A percentile compares a stretch with the other conserved stretches of the same genome.
Evolutionary conservation across 2,113 vertebrate species (phyloP).

Genomic region (Mustelus asterias): DNA sequence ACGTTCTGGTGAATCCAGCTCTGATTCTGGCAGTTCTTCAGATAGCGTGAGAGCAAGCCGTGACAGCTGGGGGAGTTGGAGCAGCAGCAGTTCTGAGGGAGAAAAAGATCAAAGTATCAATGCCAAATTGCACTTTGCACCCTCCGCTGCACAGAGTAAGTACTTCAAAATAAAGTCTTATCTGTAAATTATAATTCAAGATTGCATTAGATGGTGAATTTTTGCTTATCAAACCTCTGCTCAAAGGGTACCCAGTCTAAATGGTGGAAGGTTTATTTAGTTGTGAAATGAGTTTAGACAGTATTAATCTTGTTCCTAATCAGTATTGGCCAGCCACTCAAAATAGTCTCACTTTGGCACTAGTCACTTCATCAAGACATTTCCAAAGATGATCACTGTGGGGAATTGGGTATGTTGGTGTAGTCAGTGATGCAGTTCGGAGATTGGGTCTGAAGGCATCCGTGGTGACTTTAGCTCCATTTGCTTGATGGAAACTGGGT

Average conservation of each 20-base stretch:
- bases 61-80: constrained; percentile 97
- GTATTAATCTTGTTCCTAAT: not conserved
- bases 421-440: not conserved
- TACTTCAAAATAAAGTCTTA: not conserved
- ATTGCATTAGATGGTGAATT: not conserved
- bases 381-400: not conserved
- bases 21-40: constrained; percentile 84
- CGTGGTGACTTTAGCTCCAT: not conserved
- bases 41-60: constrained; percentile 86
- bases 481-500: no score
- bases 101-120: constrained; percentile 66
- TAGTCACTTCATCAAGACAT: not conserved
- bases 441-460: not conserved
- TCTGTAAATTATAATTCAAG: not conserved
- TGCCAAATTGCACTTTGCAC: constrained; percentile 59
- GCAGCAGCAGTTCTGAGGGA: constrained; percentile 87
- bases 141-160: constrained; percentile 67
- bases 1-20: constrained; percentile 81
- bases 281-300: not conserved
- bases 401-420: not conserved
- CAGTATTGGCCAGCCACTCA: not conserved
- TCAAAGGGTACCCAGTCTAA: not conserved
- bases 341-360: not conserved
- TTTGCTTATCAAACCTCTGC: not conserved
- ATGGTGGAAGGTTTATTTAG: no score